Conservation (phyloP, 1,140 invertebrate species). For the Andricus grossulariae region DNA sequence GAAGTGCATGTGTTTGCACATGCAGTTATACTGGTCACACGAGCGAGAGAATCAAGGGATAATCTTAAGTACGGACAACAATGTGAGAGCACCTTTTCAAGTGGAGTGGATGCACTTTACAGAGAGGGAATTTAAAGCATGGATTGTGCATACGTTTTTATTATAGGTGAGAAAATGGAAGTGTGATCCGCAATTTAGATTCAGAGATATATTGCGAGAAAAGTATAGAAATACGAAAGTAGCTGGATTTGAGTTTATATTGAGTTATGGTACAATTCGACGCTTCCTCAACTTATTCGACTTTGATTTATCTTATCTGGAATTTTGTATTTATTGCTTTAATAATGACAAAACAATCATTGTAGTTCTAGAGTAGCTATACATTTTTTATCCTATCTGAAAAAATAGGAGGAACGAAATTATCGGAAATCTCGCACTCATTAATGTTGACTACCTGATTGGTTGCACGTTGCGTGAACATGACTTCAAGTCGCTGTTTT, state of each 20-base stretch:
- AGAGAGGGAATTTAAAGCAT: constrained; percentile 23
- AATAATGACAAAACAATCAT: no score
- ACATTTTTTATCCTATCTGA: no score
- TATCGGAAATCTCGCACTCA: no score
- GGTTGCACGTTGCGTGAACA: no score
- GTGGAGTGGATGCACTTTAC: constrained; percentile 12
- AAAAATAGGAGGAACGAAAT: no score
- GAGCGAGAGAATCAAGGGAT: constrained; percentile 9
- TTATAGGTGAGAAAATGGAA: constrained; percentile 7
- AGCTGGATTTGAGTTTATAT: background rate
- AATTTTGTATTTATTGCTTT: no score
- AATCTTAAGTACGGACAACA: constrained; percentile 29
- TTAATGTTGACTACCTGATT: no score
- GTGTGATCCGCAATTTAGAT: constrained; percentile 7
- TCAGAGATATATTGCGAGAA: background rate
- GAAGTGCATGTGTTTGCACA: constrained; percentile 20
- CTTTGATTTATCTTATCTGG: background rate
- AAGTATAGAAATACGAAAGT: constrained; percentile 3
- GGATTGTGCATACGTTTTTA: constrained; percentile 13
- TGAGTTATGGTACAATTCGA: constrained; percentile 6
- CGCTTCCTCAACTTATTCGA: background rate
- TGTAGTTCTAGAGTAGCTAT: no score
- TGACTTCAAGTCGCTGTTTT: no score
- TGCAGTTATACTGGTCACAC: constrained; percentile 28
- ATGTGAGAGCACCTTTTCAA: background rate